Evolutionary conservation across 1,140 invertebrate species (phyloP).

Genomic region (Tetragonula clypearis): DNA sequence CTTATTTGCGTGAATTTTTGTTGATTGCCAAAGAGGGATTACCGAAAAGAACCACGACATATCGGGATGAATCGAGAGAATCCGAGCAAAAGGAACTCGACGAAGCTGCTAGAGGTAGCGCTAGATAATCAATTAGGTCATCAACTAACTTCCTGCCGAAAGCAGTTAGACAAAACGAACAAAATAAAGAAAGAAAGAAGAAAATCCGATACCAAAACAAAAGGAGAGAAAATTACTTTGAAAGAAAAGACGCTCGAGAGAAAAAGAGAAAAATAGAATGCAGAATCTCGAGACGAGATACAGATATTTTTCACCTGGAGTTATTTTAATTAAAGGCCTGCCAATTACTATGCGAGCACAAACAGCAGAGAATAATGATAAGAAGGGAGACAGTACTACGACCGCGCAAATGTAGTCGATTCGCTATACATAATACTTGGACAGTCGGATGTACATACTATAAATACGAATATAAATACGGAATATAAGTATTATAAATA

Average conservation of each 20-base stretch:
- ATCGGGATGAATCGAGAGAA: conserved; percentile 45
- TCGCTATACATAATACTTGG: conserved; percentile 44
- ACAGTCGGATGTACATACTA: conserved; percentile 55
- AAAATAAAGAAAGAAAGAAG: background rate
- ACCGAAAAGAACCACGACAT: conserved; percentile 46
- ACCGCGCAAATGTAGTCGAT: conserved; percentile 50
- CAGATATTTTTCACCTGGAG: conserved; percentile 72
- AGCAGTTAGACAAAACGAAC: background rate
- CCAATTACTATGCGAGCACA: conserved; percentile 21
- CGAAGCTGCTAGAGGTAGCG: background rate
- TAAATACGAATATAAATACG: conserved; percentile 33
- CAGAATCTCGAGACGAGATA: conserved; percentile 62
- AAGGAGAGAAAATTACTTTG: background rate
- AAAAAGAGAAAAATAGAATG: conserved; percentile 20
- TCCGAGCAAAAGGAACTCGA: background rate
- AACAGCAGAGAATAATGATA: background rate
- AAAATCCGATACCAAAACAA: background rate
- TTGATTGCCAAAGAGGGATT: background rate
- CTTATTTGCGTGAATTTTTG: too few relatives aligned
- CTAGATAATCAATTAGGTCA: conserved; percentile 27
- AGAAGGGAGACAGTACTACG: conserved; percentile 19
- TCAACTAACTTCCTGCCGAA: background rate
- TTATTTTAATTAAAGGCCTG: conserved; percentile 68
- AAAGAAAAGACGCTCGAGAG: conserved; percentile 4
- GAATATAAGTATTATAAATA: conserved; percentile 55